A percentile compares a stretch with the other conserved stretches of the same genome.
Conservation (phyloP, 2,888 invertebrate genomes). For the Pachydiplax longipennis region DNA sequence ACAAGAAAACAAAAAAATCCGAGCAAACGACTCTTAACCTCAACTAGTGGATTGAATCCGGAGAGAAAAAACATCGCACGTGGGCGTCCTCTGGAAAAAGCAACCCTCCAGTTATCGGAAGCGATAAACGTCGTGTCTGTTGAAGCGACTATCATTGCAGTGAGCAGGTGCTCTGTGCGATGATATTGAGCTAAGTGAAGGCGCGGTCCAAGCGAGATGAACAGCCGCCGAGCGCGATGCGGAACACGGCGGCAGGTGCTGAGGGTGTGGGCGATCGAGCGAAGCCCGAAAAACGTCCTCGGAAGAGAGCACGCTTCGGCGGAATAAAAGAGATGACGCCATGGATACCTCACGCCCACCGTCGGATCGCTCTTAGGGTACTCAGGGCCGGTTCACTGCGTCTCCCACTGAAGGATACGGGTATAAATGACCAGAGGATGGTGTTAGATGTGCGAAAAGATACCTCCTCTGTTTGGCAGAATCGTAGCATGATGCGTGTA, state of each 20-base stretch:
- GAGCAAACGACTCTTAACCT: too few species aligned
- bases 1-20: too few species aligned
- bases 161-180: too few species aligned
- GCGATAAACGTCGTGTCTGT: too few species aligned
- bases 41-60: too few species aligned
- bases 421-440: not conserved
- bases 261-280: not conserved
- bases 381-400: not conserved
- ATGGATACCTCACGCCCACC: not conserved
- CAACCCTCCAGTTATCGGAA: too few species aligned
- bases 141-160: too few species aligned
- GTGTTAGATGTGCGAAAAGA: too few species aligned
- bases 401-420: not conserved
- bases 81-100: too few species aligned
- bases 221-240: not conserved
- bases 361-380: not conserved
- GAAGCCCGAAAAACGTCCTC: not conserved
- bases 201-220: not conserved
- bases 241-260: not conserved
- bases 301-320: not conserved
- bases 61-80: too few species aligned
- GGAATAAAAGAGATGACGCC: not conserved
- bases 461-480: too few species aligned
- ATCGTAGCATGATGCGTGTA: too few species aligned
- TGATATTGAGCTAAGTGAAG: not conserved